Evolutionary conservation across 2,888 invertebrate genomes (phyloP), one percentile per base, ranked within the genome.

Genomic region (Proisotoma minuta): DNA sequence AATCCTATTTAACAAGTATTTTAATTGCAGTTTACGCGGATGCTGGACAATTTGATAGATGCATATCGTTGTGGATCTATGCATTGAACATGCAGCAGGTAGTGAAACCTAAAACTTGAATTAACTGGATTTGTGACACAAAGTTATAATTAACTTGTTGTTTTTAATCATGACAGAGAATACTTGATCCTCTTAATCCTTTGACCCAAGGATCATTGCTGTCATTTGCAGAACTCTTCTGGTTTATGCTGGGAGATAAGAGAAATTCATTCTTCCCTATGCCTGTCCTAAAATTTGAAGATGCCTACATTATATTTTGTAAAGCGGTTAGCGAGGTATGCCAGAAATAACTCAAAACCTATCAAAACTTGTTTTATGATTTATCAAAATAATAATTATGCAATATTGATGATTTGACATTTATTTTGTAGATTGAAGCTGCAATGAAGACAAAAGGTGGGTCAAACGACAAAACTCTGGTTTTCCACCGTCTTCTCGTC

Each of bases 41-140:
- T 79, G 88, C 91, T 69, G 92, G 96, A 2, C 89, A 94, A 75
- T 96, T 95, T 81, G 84, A 86, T 59, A 76, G 82, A 18, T 97
- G 96, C 80, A 91, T 96, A 69, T 87, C 89, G 75, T 82, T 97
- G 68, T 97, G 97, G 97, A 91, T 92, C 79, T 95, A 97, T 80
- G 96, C 96, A 27, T 82, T 97, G 39, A 93, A 94, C 77, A 94
- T 95, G 91, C 96, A 96, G 73, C 73, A 72, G 73, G 71, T 70
- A 65, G 60, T 40, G 26, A 62, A 43, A 26, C 3, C 15, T 3
- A 58, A 49, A 57, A 60, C 60, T 56, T 59, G 8, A 34, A 34
- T 34, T 34, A 34, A 34, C 34, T 34, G 5, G 18, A 43, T 18
- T 43, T 43, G 20, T 5, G 5, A 4, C 18, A 12, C 10, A 43